Percentiles rank a stretch among this genome's conserved stretches.
These are phyloP conservation scores for Tyrophagus putrescentiae DNA, from an alignment of 1,140 invertebrate species.

Conservation along the genomic window DNA sequence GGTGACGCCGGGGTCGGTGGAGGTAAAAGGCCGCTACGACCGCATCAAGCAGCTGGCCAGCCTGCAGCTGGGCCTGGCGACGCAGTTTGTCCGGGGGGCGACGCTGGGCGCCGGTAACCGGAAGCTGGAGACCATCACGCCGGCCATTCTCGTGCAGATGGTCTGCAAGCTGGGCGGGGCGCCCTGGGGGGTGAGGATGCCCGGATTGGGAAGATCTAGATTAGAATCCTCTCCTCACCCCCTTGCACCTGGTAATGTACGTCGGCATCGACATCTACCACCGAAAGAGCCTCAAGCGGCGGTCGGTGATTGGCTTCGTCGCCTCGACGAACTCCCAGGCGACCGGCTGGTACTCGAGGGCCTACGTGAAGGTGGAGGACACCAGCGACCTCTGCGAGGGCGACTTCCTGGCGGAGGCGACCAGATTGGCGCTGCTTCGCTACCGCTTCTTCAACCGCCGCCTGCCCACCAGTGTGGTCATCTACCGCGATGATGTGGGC, in stretches of 20 bases:
- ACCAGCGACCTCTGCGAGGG: constrained; percentile 56
- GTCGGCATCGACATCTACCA: constrained; percentile 82
- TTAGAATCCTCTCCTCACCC: no score
- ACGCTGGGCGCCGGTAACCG: constrained; percentile 52
- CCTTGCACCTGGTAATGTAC: constrained; percentile 55
- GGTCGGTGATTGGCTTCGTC: constrained; percentile 58
- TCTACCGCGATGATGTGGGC: constrained; percentile 81
- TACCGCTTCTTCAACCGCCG: constrained; percentile 42
- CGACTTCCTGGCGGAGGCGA: constrained; percentile 51
- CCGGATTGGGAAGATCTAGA: no score
- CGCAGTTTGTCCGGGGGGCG: constrained; percentile 55
- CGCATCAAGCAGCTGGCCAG: constrained; percentile 78
- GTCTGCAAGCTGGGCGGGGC: constrained; percentile 89
- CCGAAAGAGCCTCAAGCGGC: constrained; percentile 45
- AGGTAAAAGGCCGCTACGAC: constrained; percentile 65
- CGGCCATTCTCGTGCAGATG: constrained; percentile 87
- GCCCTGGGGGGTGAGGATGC: constrained; percentile 68
- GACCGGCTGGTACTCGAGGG: constrained; percentile 60
- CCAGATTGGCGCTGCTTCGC: constrained; percentile 47
- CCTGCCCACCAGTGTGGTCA: constrained; percentile 59
- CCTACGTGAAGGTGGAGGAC: constrained; percentile 46
- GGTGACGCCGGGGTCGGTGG: constrained; percentile 51
- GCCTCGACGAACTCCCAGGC: constrained; percentile 56
- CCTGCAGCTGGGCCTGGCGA: constrained; percentile 56
- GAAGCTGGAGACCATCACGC: constrained; percentile 56